phyloP scores from a whole-genome alignment of 2,797 vertebrate genomes.

The Pangasius sanitwongsei region DNA sequence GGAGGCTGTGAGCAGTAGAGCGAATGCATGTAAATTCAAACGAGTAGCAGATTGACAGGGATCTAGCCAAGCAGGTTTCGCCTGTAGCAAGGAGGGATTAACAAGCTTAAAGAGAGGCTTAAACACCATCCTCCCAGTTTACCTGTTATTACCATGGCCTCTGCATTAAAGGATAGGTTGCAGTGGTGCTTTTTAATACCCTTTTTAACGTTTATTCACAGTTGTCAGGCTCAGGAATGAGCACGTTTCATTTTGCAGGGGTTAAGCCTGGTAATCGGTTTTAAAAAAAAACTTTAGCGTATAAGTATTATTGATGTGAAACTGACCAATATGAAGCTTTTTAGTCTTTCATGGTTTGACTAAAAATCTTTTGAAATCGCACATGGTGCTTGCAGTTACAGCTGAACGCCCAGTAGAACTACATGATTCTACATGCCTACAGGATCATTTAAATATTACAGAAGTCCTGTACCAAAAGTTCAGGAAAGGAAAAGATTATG shows the following conservation, averaged over 20 bases:
- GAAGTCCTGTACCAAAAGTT: background rate
- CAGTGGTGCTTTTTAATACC: constrained; percentile 72
- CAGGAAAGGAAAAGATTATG: background rate
- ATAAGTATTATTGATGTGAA: constrained; percentile 55
- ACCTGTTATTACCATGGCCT: constrained; percentile 78
- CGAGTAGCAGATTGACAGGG: constrained; percentile 83
- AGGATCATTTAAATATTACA: background rate
- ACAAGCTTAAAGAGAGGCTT: constrained; percentile 86
- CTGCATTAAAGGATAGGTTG: constrained; percentile 70
- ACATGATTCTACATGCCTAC: background rate
- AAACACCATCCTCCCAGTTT: constrained; percentile 78
- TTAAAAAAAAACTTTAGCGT: constrained; percentile 48
- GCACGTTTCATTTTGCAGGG: constrained; percentile 67
- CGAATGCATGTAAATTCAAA: constrained; percentile 83
- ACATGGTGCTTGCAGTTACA: constrained; percentile 1
- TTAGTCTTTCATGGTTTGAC: background rate
- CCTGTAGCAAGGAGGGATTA: constrained; percentile 86
- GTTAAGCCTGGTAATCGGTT: constrained; percentile 56
- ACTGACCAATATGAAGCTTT: constrained; percentile 42
- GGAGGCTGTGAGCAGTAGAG: constrained; percentile 75
- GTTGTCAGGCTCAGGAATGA: constrained; percentile 75
- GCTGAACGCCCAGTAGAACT: constrained; percentile 26
- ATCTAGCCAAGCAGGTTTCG: constrained; percentile 79
- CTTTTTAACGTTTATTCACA: constrained; percentile 75
- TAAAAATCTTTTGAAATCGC: constrained; percentile 11